These are phyloP conservation scores for Drosophila parvula DNA, from an alignment of 1,140 invertebrate species.

Conservation along the genomic window DNA sequence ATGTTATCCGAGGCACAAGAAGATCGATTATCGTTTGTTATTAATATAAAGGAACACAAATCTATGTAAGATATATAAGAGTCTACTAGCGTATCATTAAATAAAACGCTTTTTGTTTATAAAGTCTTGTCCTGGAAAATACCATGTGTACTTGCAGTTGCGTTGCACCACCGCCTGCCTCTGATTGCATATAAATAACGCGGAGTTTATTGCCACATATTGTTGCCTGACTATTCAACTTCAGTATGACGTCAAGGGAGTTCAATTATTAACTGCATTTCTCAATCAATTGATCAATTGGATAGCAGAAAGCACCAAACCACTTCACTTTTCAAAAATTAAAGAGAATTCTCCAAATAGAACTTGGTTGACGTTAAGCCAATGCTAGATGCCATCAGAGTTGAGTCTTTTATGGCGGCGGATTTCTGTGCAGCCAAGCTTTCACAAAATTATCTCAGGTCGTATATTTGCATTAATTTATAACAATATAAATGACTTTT, in stretches of 20 bases:
- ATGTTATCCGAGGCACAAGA: no score
- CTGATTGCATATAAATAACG: slow-evolving; percentile 20
- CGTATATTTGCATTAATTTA: slow-evolving; percentile 75
- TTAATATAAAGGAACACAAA: no score
- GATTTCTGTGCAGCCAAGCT: slow-evolving; percentile 23
- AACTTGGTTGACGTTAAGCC: slow-evolving; percentile 16
- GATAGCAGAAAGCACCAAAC: neutral
- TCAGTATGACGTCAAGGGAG: slow-evolving; percentile 35
- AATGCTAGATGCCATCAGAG: no score
- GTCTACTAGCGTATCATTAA: no score
- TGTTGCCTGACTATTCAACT: slow-evolving; percentile 8
- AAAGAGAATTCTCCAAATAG: slow-evolving; percentile 36
- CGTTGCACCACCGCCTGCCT: no score
- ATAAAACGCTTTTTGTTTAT: no score
- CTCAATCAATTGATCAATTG: slow-evolving; percentile 34
- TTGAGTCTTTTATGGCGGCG: slow-evolving; percentile 31
- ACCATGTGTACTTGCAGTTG: neutral
- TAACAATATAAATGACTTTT: slow-evolving; percentile 66
- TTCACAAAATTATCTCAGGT: slow-evolving; percentile 63
- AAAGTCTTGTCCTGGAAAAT: neutral
- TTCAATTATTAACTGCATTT: neutral
- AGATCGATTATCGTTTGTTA: no score
- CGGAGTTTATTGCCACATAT: slow-evolving; percentile 24
- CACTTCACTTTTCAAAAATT: neutral
- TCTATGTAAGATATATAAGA: no score